Conservation (phyloP, 2,797 vertebrate genomes). For the Heterohyrax brucei region DNA sequence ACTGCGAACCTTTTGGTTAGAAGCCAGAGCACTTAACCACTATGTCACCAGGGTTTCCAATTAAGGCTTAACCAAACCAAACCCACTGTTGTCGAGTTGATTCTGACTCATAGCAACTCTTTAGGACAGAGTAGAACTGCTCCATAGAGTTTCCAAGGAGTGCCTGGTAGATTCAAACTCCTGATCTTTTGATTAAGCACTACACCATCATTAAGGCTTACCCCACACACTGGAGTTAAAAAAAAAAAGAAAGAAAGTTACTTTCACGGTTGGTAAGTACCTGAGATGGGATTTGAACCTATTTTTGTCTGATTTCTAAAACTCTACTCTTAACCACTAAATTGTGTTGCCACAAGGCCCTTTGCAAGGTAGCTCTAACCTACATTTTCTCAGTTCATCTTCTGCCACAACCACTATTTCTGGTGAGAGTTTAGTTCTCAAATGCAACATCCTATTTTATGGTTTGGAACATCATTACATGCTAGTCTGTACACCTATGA, state of each 20-base stretch:
- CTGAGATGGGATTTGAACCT: slow-evolving; percentile 50
- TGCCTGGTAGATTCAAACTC: too few relatives aligned
- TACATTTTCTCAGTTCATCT: not conserved
- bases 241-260: not conserved
- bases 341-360: not conserved
- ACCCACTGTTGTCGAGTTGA: too few relatives aligned
- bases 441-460: not conserved
- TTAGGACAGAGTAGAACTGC: too few relatives aligned
- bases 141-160: too few relatives aligned
- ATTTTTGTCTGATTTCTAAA: slow-evolving; percentile 21
- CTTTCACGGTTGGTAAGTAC: not conserved
- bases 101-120: too few relatives aligned
- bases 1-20: too few relatives aligned
- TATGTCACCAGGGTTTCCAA: too few relatives aligned
- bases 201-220: too few relatives aligned
- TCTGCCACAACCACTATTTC: not conserved
- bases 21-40: too few relatives aligned
- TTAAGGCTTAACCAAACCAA: too few relatives aligned
- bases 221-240: not conserved
- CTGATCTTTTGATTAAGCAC: too few relatives aligned
- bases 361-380: not conserved
- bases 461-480: not conserved
- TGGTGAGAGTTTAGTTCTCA: slow-evolving; percentile 27
- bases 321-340: not conserved
- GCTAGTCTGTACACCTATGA: not conserved